phyloP scores from a whole-genome alignment of 1,140 invertebrate species.

The Olivierus martensii region DNA sequence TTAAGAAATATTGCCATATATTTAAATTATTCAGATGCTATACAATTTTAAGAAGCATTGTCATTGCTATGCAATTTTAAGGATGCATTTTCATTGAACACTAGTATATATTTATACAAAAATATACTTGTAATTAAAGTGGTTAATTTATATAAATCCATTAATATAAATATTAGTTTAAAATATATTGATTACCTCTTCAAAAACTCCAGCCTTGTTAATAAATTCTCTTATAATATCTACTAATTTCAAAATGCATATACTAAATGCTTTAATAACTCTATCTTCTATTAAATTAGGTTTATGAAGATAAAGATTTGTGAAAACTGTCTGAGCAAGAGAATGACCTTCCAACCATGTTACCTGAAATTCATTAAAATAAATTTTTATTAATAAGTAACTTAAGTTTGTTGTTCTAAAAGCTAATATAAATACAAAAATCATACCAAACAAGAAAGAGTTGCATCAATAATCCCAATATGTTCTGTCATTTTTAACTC shows the following conservation, averaged over 20 bases:
- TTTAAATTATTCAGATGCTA: too few relatives aligned
- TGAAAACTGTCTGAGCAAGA: conserved; percentile 91
- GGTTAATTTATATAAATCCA: too few relatives aligned
- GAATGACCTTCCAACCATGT: conserved; percentile 93
- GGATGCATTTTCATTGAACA: too few relatives aligned
- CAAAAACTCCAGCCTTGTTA: conserved; percentile 33
- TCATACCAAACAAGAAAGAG: conserved; percentile 65
- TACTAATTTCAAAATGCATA: conserved; percentile 76
- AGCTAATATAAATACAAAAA: background rate
- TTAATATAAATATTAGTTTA: too few relatives aligned
- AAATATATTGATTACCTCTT: conserved; percentile 35
- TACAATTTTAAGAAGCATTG: too few relatives aligned
- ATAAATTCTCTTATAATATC: conserved; percentile 67
- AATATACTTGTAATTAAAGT: too few relatives aligned
- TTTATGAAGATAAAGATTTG: conserved; percentile 88
- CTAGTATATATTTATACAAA: too few relatives aligned
- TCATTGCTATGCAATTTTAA: too few relatives aligned
- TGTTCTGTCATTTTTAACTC: conserved; percentile 38
- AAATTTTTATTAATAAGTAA: too few relatives aligned
- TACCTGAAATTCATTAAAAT: conserved; percentile 34
- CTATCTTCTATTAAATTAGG: conserved; percentile 71
- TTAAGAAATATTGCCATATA: too few relatives aligned
- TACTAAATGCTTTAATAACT: conserved; percentile 68
- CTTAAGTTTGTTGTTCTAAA: too few relatives aligned
- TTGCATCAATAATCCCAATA: conserved; percentile 79